Base-by-base conservation (phyloP, 2,888 invertebrate species). In the Dynastes maya region DNA sequence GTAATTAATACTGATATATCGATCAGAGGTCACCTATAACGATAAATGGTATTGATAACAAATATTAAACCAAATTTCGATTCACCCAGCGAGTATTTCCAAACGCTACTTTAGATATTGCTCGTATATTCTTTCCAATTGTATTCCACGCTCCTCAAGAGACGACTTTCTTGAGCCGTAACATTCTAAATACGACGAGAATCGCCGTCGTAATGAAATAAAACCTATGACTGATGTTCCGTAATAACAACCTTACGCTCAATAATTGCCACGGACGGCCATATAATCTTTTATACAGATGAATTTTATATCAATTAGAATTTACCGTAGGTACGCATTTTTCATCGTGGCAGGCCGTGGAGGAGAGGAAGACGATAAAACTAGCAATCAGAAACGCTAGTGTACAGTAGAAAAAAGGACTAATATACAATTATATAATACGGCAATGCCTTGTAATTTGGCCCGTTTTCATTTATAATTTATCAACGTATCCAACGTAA, bases 261-360 rank as follows among this genome's bases (percentile, higher is more conserved):
- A 85, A 85, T 86, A 85, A 86, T 86, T 85, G 84, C 84, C 80
- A 80, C 81, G 83, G 83, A 82, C 81, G 82, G 80, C 79, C 58
- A 83, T 82, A 83, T 85, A 85, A 86, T 86, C 85, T 86, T 84
- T 86, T 85, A 84, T 85, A 83, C 83, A 84, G 84, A 83, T 85
- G 85, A 84, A 85, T 86, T 86, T 86, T 86, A 82, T 84, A 86
- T 86, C 86, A 85, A 86, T 86, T 86, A 86, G 83, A 83, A 81
- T 84, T 85, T 84, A 84, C 82, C 83, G 45, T 45, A 45, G 45
- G 84, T 85, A 84, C 83, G 84, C 84, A 85, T 85, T 85, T 84
- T 85, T 68, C 32, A 65, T 22, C 63, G 63, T 6, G 11, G 29
- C 32, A 13, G 65, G 13, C 45, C 65, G 40, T 65, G 37, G 32